Percentiles rank a stretch among this genome's conserved stretches.
phyloP scores from a whole-genome alignment of 2,797 vertebrate genomes.

The Pyrrhura leucotis region DNA sequence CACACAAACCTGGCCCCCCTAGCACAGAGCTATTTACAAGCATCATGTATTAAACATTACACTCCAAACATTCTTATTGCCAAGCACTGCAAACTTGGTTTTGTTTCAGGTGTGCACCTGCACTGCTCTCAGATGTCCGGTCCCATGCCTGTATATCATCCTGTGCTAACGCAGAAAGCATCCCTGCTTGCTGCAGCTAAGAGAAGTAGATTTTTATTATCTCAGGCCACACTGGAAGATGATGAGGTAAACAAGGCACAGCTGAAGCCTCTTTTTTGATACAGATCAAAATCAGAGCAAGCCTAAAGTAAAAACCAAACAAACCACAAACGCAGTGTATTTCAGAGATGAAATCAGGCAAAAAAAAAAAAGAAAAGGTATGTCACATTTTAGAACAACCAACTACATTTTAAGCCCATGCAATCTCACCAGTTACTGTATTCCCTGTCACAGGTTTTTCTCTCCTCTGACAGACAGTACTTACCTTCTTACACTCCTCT shows the following conservation, averaged over 20 bases:
- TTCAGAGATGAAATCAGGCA: not conserved
- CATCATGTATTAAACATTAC: not conserved
- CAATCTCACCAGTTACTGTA: not conserved
- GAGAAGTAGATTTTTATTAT: not conserved
- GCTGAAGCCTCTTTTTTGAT: not conserved
- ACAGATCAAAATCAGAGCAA: not conserved
- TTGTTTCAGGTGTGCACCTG: not conserved
- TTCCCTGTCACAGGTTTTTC: not conserved
- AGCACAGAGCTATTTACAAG: not conserved
- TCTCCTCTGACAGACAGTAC: not conserved
- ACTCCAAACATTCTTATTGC: not conserved
- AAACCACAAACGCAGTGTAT: not conserved
- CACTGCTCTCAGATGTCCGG: not conserved
- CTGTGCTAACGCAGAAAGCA: not conserved
- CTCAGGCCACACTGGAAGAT: not conserved
- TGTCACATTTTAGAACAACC: not conserved
- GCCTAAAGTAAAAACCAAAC: not conserved
- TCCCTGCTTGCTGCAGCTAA: not conserved
- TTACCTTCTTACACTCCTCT: constrained; percentile 91
- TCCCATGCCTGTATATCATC: accelerated
- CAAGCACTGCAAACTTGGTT: not conserved
- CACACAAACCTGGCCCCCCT: accelerated
- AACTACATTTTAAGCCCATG: not conserved
- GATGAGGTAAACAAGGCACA: not conserved
- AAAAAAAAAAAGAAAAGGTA: not conserved